Conservation (phyloP, 2,113 vertebrate genomes). For the Rutilus rutilus region DNA sequence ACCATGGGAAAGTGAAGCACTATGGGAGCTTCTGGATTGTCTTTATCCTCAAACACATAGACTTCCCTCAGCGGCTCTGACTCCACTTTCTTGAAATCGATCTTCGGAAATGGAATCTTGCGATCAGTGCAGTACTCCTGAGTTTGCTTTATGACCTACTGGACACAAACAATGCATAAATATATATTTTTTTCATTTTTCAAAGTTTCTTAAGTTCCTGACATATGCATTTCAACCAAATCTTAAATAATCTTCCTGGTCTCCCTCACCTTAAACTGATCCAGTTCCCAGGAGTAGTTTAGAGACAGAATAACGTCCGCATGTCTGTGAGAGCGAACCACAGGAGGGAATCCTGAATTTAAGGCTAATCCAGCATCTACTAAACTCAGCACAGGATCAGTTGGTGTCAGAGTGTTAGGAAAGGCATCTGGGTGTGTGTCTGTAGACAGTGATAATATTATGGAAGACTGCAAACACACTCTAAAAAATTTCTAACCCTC, state of each 20-base stretch:
- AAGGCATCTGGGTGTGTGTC: slow-evolving; percentile 77
- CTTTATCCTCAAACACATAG: slow-evolving; percentile 62
- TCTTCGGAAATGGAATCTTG: slow-evolving; percentile 65
- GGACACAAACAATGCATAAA: background rate
- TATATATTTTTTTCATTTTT: background rate
- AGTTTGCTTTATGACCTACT: slow-evolving; percentile 61
- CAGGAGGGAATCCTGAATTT: slow-evolving; percentile 80
- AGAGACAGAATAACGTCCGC: slow-evolving; percentile 85
- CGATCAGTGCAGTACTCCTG: slow-evolving; percentile 64
- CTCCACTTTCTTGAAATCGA: slow-evolving; percentile 55
- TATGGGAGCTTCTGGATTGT: slow-evolving; percentile 60
- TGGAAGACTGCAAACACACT: background rate
- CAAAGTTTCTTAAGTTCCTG: background rate
- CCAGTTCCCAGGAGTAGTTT: slow-evolving; percentile 75
- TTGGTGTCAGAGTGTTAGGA: slow-evolving; percentile 82
- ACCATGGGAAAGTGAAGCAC: slow-evolving; percentile 67
- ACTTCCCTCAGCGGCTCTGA: slow-evolving; percentile 60
- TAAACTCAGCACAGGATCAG: slow-evolving; percentile 75
- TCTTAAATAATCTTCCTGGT: background rate
- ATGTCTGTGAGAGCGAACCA: slow-evolving; percentile 79
- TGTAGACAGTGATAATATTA: slow-evolving; percentile 56
- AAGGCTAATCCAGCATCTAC: slow-evolving; percentile 85
- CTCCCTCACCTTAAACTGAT: slow-evolving; percentile 76
- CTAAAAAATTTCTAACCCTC: too few species aligned
- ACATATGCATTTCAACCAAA: background rate